Conservation (phyloP, 2,113 vertebrate genomes). For the Octodon degus region DNA sequence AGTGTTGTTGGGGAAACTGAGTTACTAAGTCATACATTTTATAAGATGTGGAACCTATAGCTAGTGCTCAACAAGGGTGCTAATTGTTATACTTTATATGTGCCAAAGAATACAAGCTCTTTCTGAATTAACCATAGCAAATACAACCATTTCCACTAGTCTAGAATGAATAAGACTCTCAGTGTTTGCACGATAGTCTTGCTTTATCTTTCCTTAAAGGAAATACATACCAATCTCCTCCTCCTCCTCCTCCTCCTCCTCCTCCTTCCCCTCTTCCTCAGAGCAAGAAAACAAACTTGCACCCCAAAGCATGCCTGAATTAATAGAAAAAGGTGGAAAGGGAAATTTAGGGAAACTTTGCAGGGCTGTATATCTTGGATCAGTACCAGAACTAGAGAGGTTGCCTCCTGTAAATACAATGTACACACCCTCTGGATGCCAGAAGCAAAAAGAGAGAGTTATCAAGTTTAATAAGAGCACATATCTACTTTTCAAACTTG, state of each 20-base stretch:
- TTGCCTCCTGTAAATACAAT: background rate
- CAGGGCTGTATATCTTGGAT: background rate
- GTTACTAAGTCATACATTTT: background rate
- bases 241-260: background rate
- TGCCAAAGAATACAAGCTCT: background rate
- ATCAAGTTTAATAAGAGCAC: background rate
- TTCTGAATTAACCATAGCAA: constrained; percentile 33
- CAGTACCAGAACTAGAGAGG: background rate
- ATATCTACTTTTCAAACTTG: background rate
- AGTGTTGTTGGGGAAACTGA: background rate
- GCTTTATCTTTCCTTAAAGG: constrained; percentile 34
- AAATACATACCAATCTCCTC: constrained; percentile 11
- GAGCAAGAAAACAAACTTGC: constrained; percentile 47
- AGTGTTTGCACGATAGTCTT: constrained; percentile 29
- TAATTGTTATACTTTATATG: background rate
- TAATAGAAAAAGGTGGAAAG: background rate
- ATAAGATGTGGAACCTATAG: background rate
- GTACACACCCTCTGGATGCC: background rate
- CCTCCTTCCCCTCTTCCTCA: background rate
- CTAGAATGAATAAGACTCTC: background rate
- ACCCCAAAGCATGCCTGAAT: constrained; percentile 1
- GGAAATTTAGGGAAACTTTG: background rate
- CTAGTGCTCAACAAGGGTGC: background rate
- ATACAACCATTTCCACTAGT: background rate
- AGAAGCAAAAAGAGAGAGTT: constrained; percentile 7